A percentile compares a stretch with the other conserved stretches of the same genome.
Conservation (phyloP, 2,113 vertebrate species). For the Ondatra zibethicus region DNA sequence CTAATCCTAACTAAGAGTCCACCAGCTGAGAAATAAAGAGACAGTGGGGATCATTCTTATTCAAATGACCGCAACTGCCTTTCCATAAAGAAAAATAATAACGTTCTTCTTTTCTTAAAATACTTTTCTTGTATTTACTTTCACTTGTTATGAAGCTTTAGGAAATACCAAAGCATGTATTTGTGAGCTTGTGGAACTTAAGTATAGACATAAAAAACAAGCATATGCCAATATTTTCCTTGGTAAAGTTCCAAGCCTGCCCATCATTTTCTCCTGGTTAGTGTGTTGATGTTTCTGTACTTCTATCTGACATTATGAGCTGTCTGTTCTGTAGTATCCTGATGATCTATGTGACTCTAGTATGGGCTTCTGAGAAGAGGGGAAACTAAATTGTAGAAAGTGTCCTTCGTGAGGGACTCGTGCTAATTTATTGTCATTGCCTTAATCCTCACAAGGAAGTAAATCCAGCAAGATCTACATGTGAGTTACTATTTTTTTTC, state of each 20-base stretch:
- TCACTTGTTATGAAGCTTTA: neutral
- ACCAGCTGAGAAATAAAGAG: neutral
- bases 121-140: constrained; percentile 6
- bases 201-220: neutral
- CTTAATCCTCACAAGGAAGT: neutral
- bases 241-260: neutral
- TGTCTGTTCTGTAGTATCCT: neutral
- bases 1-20: neutral
- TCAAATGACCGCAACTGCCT: neutral
- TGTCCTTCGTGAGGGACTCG: neutral
- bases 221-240: neutral
- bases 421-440: neutral
- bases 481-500: constrained; percentile 16
- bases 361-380: neutral
- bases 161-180: neutral
- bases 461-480: neutral
- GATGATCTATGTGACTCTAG: neutral
- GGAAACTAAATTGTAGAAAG: neutral
- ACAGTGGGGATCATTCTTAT: neutral
- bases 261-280: neutral
- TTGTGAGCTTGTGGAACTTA: constrained; percentile 21
- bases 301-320: neutral
- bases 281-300: neutral
- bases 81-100: neutral
- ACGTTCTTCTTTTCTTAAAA: neutral